phyloP scores from a whole-genome alignment of 2,888 invertebrate species.

The Pseudococcus longispinus region DNA sequence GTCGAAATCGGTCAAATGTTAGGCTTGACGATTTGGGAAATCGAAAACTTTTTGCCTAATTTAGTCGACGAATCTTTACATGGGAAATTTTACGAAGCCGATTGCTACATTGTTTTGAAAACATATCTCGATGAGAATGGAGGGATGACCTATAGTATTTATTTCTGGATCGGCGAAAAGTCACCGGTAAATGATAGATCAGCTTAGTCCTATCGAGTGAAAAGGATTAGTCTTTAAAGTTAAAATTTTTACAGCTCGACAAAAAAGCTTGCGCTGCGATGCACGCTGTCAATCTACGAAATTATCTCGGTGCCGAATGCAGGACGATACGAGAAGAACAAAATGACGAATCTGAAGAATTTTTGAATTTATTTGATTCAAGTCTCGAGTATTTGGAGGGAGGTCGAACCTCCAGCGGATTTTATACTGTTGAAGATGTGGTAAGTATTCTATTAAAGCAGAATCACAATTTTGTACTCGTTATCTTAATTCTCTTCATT shows the following conservation, averaged over 20 bases:
- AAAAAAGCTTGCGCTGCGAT: slow-evolving; percentile 97
- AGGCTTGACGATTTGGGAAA: slow-evolving; percentile 96
- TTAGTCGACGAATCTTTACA: slow-evolving; percentile 81
- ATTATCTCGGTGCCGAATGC: slow-evolving; percentile 91
- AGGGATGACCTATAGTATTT: slow-evolving; percentile 82
- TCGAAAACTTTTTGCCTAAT: slow-evolving; percentile 98
- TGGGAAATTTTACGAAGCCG: slow-evolving; percentile 95
- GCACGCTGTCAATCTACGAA: slow-evolving; percentile 97
- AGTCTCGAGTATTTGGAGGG: slow-evolving; percentile 96
- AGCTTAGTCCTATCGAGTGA: neutral
- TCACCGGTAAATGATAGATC: slow-evolving; percentile 74
- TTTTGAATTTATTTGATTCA: slow-evolving; percentile 87
- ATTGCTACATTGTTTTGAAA: slow-evolving; percentile 96
- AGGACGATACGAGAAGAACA: slow-evolving; percentile 97
- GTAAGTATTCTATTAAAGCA: slow-evolving; percentile 64
- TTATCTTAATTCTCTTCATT: slow-evolving; percentile 8
- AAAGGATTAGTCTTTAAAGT: neutral
- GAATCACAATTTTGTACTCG: neutral
- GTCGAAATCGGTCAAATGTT: slow-evolving; percentile 92
- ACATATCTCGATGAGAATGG: slow-evolving; percentile 81
- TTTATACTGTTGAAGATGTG: slow-evolving; percentile 94
- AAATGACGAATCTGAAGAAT: slow-evolving; percentile 95
- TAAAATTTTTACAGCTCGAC: slow-evolving; percentile 72
- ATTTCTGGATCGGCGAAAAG: slow-evolving; percentile 98
- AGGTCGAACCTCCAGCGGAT: slow-evolving; percentile 95